Conservation (phyloP, 1,140 invertebrate species). For the Adoxophyes honmai region DNA sequence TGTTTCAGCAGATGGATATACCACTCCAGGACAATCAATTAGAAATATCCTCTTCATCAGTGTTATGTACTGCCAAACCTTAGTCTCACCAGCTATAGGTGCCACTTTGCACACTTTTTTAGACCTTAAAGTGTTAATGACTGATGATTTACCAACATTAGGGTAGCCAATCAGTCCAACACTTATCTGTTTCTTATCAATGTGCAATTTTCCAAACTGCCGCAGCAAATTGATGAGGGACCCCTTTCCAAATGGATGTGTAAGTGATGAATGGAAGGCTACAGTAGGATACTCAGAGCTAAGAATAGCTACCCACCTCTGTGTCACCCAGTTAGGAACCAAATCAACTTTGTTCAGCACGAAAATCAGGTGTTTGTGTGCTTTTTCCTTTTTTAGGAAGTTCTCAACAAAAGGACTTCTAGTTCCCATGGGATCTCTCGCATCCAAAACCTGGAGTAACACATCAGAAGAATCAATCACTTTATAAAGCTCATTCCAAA, state of each 20-base stretch:
- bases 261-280: conserved; percentile 98
- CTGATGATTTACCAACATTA: conserved; percentile 98
- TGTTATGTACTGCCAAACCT: conserved; percentile 99
- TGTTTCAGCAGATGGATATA: conserved; percentile 94
- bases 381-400: conserved; percentile 92
- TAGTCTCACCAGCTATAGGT: conserved; percentile 99
- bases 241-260: conserved; percentile 99
- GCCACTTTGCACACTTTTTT: conserved; percentile 99
- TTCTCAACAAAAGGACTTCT: conserved; percentile 95
- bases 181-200: conserved; percentile 98
- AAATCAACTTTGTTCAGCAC: conserved; percentile 97
- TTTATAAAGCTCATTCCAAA: conserved; percentile 99
- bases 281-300: conserved; percentile 97
- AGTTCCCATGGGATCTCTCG: conserved; percentile 96
- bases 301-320: conserved; percentile 95
- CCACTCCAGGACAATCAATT: conserved; percentile 99
- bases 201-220: conserved; percentile 97
- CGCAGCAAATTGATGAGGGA: conserved; percentile 97
- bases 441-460: conserved; percentile 95
- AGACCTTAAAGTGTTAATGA: conserved; percentile 96
- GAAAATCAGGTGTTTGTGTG: conserved; percentile 96
- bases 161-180: conserved; percentile 99
- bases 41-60: conserved; percentile 98
- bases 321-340: conserved; percentile 98
- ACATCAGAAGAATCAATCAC: conserved; percentile 99